Conservation (phyloP, 1,140 invertebrate genomes). For the Anastrepha ludens region DNA sequence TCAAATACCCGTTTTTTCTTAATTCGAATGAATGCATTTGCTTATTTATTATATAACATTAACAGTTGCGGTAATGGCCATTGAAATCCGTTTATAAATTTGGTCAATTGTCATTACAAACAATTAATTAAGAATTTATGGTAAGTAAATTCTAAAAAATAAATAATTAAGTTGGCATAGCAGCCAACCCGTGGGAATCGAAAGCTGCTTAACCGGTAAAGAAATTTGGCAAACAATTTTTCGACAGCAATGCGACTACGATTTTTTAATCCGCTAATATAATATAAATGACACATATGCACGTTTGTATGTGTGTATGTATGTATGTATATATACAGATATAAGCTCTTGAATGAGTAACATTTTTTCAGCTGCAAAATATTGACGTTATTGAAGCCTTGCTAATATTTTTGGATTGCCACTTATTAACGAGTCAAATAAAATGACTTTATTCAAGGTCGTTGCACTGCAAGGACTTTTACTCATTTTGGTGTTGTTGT, state of each 20-base stretch:
- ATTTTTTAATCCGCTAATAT: no score
- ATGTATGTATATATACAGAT: no score
- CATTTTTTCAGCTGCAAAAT: no score
- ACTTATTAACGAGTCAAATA: neutral
- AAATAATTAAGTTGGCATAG: neutral
- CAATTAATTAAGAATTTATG: conserved; percentile 4
- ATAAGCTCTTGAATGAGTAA: no score
- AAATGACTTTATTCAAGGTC: conserved; percentile 17
- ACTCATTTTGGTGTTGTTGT: neutral
- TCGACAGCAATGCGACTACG: neutral
- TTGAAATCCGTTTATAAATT: conserved; percentile 27
- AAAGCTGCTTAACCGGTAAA: conserved; percentile 21
- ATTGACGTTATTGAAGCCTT: no score
- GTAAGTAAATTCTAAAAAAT: neutral
- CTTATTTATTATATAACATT: neutral
- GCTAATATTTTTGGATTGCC: no score
- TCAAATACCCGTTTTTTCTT: neutral
- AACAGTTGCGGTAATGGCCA: neutral
- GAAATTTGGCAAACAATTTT: neutral
- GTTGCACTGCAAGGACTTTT: conserved; percentile 43
- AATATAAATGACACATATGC: no score
- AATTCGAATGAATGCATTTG: neutral
- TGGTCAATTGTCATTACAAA: neutral
- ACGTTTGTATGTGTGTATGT: no score
- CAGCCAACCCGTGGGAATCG: neutral